Evolutionary conservation across 2,113 vertebrate species (phyloP), one percentile per base, ranked within the genome.

Genomic region (Herpailurus yagouaroundi): DNA sequence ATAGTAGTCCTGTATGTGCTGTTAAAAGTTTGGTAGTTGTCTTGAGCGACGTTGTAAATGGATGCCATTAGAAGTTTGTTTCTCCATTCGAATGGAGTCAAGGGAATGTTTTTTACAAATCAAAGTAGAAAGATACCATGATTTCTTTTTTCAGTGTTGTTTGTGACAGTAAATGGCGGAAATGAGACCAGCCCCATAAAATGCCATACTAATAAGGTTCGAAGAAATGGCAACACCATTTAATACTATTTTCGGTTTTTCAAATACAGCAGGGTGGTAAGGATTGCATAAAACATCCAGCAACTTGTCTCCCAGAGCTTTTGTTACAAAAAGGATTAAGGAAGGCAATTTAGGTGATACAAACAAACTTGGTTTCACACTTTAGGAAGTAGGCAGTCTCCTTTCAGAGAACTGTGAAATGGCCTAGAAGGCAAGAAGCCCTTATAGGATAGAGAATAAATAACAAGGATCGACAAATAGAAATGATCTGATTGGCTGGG

Each of bases 41-140:
- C 63, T 38, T 96, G 76, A 97, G 82, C 64, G 91, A 71, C n/a
- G 60, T 31, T 66, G 68, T 71, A 97, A 96, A 93, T 96, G 85
- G 48, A 95, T 96, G 33, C 48, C n/a, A 25, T 95, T 92, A 74
- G 38, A 89, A 91, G 74, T 77, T 96, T 77, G n/a, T 95, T 95
- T 95, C 36, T 4, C 48, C 66, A 33, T 79, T 88, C 82, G 69
- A 81, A 38, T 4, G 88, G 55, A 96, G 14, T 90, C 94, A 90
- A 60, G 33, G 0, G 12, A 93, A 33, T 68, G 8, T 63, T 45
- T 80, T 93, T 96, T 79, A 38, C 81, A 71, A 69, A 60, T 87
- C 21, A 74, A 81, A 88, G 80, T 92, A 96, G 96, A 91, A 95
- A 96, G 77, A 79, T 8, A 3, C 10, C 1, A 0, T 38, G 48